Conservation (phyloP, 2,888 invertebrate species). For the Cataglyphis cursor region DNA sequence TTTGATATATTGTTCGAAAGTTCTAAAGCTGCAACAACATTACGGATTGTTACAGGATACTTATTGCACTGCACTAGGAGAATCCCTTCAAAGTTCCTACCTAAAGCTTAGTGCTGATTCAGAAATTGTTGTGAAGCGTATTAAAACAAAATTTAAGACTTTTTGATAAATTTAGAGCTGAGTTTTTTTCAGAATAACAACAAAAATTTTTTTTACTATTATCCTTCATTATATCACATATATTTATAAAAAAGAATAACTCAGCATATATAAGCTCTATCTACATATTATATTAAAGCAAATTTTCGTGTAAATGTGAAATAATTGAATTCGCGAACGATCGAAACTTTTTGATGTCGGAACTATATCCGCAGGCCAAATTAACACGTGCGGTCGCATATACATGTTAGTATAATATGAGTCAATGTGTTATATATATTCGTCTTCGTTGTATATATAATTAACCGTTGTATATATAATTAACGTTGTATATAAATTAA, state of each 20-base stretch:
- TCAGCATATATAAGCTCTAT: not conserved
- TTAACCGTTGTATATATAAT: no score
- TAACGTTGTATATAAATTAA: no score
- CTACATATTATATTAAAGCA: no score
- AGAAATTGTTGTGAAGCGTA: not conserved
- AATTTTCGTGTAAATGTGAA: not conserved
- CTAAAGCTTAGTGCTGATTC: not conserved
- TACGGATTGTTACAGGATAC: not conserved
- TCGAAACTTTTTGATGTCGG: not conserved
- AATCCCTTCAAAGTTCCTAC: constrained; percentile 28
- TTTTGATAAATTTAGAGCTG: not conserved
- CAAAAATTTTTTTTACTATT: not conserved
- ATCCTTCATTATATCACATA: not conserved
- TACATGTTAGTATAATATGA: constrained; percentile 2
- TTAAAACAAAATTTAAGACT: not conserved
- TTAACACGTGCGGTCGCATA: not conserved
- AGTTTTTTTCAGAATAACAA: not conserved
- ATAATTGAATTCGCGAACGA: not conserved
- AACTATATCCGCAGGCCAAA: constrained; percentile 9
- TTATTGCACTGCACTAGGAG: not conserved
- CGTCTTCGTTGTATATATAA: not conserved
- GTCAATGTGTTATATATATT: not conserved
- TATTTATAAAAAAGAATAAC: constrained; percentile 10
- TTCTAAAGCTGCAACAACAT: constrained; percentile 29
- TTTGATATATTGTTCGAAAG: constrained; percentile 5